Conservation (phyloP, 2,113 vertebrate genomes). For the Caracal caracal region DNA sequence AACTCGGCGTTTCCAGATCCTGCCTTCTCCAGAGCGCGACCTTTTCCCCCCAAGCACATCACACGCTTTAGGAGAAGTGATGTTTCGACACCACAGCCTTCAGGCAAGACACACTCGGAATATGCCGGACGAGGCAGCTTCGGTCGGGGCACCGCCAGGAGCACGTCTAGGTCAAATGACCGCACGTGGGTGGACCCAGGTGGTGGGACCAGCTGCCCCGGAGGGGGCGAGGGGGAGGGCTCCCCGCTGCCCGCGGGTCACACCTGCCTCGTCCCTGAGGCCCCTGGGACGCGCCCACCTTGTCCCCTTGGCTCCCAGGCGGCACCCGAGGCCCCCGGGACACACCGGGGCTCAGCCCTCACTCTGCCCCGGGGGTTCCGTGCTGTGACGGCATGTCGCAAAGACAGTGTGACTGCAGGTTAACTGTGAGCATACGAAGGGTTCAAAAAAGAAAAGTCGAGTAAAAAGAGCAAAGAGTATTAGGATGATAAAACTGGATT, state of each 20-base stretch:
- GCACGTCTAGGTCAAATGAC: rapidly evolving
- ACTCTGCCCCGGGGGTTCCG: rapidly evolving
- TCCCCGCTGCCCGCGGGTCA: neutral
- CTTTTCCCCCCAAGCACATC: neutral
- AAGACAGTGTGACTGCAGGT: neutral
- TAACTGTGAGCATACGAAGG: rapidly evolving
- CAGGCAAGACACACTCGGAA: neutral
- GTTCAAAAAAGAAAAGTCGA: rapidly evolving
- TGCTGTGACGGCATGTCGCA: rapidly evolving
- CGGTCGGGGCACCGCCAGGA: rapidly evolving
- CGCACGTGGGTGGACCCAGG: rapidly evolving
- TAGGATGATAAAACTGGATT: rapidly evolving
- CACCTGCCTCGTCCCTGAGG: rapidly evolving
- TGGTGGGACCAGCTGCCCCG: neutral
- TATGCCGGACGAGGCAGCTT: rapidly evolving
- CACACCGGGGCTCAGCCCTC: rapidly evolving
- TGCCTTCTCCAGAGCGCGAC: rapidly evolving
- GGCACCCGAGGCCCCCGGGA: neutral
- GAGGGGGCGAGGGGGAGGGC: neutral
- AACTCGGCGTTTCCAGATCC: too few relatives aligned
- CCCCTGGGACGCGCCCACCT: neutral
- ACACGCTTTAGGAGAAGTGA: too few relatives aligned
- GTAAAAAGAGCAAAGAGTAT: neutral
- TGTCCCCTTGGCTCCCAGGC: neutral
- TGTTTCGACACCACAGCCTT: neutral